phyloP scores from a whole-genome alignment of 2,797 vertebrate genomes.

The Ceyx erithaca region DNA sequence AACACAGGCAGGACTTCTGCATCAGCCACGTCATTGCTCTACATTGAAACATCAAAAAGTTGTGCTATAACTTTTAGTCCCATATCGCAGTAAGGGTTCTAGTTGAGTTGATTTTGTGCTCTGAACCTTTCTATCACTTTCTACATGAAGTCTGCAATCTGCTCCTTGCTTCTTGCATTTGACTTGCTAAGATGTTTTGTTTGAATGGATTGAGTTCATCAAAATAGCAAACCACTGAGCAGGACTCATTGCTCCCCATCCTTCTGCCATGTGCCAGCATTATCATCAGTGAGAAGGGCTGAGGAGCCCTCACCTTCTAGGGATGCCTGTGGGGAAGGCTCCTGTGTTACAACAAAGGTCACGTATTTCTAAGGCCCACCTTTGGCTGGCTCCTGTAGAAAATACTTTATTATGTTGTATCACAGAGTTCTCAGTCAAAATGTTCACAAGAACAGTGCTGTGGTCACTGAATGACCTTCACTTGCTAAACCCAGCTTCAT shows the following conservation, averaged over 20 bases:
- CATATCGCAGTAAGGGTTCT: rapidly evolving
- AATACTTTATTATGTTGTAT: background rate
- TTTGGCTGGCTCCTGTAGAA: background rate
- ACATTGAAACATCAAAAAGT: background rate
- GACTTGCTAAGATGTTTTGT: background rate
- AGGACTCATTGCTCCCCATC: background rate
- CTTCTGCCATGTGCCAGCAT: background rate
- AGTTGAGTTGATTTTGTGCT: background rate
- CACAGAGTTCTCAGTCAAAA: background rate
- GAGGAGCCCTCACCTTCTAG: background rate
- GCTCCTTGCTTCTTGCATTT: background rate
- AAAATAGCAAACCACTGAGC: background rate
- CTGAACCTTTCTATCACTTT: background rate
- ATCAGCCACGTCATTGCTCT: background rate
- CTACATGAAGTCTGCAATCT: background rate
- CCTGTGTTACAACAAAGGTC: background rate
- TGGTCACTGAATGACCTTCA: background rate
- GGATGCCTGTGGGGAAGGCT: background rate
- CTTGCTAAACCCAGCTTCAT: background rate
- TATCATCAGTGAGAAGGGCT: background rate
- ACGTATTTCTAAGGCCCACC: background rate
- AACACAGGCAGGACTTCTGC: background rate
- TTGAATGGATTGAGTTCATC: background rate
- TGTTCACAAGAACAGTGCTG: background rate
- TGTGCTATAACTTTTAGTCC: background rate